These are phyloP conservation scores for Empis livida DNA, from an alignment of 2,888 invertebrate species.

Conservation along the genomic window DNA sequence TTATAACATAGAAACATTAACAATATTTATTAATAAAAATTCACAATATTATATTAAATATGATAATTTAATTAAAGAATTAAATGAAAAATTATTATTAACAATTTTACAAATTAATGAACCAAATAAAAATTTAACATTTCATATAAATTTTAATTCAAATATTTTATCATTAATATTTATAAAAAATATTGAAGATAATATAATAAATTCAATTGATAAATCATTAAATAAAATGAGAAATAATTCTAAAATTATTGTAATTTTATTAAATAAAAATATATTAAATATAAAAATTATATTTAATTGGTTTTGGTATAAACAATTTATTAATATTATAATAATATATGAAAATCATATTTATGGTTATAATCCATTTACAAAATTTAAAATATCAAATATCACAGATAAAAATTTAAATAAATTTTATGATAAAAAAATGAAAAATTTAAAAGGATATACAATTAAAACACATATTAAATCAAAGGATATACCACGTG, in stretches of 20 bases:
- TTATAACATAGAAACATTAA: too few relatives aligned
- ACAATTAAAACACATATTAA: neutral
- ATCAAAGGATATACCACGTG: neutral
- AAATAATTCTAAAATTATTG: neutral
- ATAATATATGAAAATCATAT: neutral
- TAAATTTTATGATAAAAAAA: neutral
- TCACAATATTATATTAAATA: too few relatives aligned
- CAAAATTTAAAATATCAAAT: neutral
- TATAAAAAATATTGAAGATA: too few relatives aligned
- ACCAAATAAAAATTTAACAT: too few relatives aligned
- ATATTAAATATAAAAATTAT: neutral
- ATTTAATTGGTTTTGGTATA: neutral
- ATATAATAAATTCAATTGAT: too few relatives aligned
- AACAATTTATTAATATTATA: neutral
- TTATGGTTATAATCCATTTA: neutral
- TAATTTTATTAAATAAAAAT: neutral
- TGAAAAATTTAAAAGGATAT: neutral
- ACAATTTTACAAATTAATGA: too few relatives aligned
- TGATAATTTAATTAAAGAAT: too few relatives aligned
- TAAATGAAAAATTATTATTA: too few relatives aligned
- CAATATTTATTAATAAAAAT: too few relatives aligned
- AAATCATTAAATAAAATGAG: neutral
- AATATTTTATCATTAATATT: too few relatives aligned
- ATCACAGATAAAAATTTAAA: neutral
- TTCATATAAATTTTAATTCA: too few relatives aligned